Conservation (phyloP, 2,888 invertebrate species). For the Trichopoda pennipes region DNA sequence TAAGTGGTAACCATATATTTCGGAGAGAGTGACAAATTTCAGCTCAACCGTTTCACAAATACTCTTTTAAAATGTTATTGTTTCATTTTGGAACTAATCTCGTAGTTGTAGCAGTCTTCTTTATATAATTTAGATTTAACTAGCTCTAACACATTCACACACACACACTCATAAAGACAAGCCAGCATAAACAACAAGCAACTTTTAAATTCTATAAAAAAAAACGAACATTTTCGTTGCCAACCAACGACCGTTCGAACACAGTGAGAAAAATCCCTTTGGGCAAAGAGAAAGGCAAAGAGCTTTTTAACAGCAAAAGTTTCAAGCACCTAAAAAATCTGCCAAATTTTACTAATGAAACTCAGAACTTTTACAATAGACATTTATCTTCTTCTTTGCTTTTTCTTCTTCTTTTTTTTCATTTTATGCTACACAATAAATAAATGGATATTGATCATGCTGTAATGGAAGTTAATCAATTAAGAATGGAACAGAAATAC, state of each 20-base stretch:
- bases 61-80: too few relatives aligned
- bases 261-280: slow-evolving; percentile 56
- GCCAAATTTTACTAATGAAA: slow-evolving; percentile 41
- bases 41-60: too few relatives aligned
- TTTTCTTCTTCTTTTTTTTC: background rate
- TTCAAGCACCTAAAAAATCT: background rate
- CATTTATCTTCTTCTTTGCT: slow-evolving; percentile 14
- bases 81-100: background rate
- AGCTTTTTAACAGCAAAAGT: background rate
- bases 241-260: slow-evolving; percentile 32
- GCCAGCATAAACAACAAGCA: background rate
- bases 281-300: slow-evolving; percentile 62
- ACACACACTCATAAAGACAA: background rate
- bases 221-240: slow-evolving; percentile 18
- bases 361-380: slow-evolving; percentile 20
- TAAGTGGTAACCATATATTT: too few relatives aligned
- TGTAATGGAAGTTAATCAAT: background rate
- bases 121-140: slow-evolving; percentile 27
- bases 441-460: slow-evolving; percentile 34
- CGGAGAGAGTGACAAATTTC: too few relatives aligned
- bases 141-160: background rate
- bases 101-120: background rate
- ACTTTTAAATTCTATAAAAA: slow-evolving; percentile 31
- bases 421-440: slow-evolving; percentile 7
- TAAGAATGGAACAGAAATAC: background rate